These are phyloP conservation scores for Microtus oregoni DNA, from an alignment of 2,113 vertebrate genomes.

Conservation along the genomic window DNA sequence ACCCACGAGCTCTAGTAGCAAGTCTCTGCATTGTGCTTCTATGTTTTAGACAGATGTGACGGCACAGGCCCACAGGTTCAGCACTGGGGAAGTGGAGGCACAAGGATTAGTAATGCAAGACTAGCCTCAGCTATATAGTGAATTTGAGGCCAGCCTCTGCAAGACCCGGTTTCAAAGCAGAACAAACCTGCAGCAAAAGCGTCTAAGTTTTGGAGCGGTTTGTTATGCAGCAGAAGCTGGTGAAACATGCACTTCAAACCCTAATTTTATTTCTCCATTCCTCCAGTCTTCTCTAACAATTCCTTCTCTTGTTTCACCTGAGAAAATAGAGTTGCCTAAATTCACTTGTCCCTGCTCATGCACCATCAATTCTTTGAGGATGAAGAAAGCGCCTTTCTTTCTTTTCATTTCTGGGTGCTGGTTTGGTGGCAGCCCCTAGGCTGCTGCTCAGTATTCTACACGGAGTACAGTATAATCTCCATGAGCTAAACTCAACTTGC, in stretches of 20 bases:
- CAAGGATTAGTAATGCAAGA: background rate
- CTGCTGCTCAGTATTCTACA: too few species aligned
- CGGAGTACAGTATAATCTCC: background rate
- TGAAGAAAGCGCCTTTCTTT: background rate
- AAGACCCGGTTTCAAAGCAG: background rate
- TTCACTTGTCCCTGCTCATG: background rate
- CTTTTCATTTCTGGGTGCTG: background rate
- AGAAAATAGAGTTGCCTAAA: background rate
- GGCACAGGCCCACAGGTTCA: background rate
- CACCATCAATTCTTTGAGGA: background rate
- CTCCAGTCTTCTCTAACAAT: background rate
- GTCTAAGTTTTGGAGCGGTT: background rate
- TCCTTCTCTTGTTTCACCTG: background rate
- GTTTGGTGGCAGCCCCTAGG: background rate
- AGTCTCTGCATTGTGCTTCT: background rate
- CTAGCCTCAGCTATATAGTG: background rate
- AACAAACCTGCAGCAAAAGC: background rate
- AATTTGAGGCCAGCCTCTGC: background rate
- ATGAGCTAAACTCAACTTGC: background rate
- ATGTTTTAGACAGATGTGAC: background rate
- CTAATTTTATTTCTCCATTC: background rate
- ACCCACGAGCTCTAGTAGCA: background rate
- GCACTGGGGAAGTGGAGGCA: background rate
- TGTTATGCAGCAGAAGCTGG: conserved; percentile 26
- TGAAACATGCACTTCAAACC: background rate